These are phyloP conservation scores for Periophthalmus modestus DNA, from an alignment of 2,113 vertebrate species.

Conservation along the genomic window DNA sequence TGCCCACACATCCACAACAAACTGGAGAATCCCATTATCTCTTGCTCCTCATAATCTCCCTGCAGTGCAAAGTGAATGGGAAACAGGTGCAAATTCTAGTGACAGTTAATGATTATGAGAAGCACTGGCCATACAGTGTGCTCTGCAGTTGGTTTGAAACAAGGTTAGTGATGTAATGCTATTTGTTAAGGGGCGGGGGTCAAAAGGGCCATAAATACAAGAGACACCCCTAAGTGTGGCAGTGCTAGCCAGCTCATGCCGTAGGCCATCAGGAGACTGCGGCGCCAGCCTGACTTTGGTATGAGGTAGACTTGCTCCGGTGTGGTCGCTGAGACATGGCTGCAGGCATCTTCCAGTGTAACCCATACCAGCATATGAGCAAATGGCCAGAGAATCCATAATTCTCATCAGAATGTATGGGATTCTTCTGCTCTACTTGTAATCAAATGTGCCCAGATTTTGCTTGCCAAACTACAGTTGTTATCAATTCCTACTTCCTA, in stretches of 20 bases:
- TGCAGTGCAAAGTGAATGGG: slow-evolving; percentile 14
- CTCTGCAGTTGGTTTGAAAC: slow-evolving; percentile 34
- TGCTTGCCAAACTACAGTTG: not conserved
- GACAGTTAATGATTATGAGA: slow-evolving; percentile 41
- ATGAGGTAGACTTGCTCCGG: slow-evolving; percentile 44
- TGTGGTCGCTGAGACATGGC: slow-evolving; percentile 46
- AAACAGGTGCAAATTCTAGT: slow-evolving; percentile 29
- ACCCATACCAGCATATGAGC: slow-evolving; percentile 44
- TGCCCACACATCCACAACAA: slow-evolving; percentile 38
- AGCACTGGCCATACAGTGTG: slow-evolving; percentile 13
- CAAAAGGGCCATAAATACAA: slow-evolving; percentile 44
- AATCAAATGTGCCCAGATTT: not conserved
- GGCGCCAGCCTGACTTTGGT: slow-evolving; percentile 66
- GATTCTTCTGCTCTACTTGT: not conserved
- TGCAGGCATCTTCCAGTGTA: slow-evolving; percentile 41
- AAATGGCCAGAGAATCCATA: not conserved
- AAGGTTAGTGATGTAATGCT: slow-evolving; percentile 65
- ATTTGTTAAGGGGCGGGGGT: slow-evolving; percentile 35
- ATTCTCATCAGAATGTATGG: not conserved
- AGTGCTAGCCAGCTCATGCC: slow-evolving; percentile 46
- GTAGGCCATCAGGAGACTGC: slow-evolving; percentile 48
- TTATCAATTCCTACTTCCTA: no score
- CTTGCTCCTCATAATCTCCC: slow-evolving; percentile 16
- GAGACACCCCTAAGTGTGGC: slow-evolving; percentile 57
- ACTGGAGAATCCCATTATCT: slow-evolving; percentile 31